These are phyloP conservation scores for Rallus crepitans DNA, from an alignment of 2,797 vertebrate species.

Conservation along the genomic window DNA sequence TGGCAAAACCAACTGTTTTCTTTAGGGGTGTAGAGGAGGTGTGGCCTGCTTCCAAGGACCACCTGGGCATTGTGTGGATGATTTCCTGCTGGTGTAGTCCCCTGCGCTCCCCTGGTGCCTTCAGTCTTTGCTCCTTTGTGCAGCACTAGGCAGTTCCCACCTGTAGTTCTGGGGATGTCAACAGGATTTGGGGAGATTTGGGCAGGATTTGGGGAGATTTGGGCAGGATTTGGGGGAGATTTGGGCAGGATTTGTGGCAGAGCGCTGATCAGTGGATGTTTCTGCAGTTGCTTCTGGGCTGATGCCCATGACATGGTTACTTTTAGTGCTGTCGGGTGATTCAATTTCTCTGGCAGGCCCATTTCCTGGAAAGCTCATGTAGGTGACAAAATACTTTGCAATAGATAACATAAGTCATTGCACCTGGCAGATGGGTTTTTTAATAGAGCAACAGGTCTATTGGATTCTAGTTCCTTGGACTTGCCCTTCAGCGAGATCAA, in stretches of 20 bases:
- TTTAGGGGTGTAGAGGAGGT: background rate
- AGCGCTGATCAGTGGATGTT: background rate
- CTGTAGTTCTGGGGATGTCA: background rate
- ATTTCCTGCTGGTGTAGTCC: background rate
- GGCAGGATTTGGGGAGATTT: background rate
- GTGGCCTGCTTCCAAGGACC: background rate
- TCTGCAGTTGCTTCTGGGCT: background rate
- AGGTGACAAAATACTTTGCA: background rate
- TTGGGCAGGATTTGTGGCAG: background rate
- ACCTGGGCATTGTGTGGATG: background rate
- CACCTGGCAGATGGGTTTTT: background rate
- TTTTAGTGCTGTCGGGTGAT: background rate
- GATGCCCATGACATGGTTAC: rapidly evolving
- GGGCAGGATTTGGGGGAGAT: background rate
- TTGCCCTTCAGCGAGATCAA: background rate
- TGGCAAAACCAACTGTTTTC: slow-evolving; percentile 10
- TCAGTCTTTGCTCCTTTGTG: background rate
- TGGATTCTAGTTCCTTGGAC: background rate
- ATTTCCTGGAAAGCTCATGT: background rate
- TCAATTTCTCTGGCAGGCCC: background rate
- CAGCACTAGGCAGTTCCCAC: background rate
- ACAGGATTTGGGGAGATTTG: background rate
- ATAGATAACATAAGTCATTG: background rate
- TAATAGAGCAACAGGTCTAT: slow-evolving; percentile 10
- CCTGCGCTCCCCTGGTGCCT: background rate